These are phyloP conservation scores for Drosophila antonietae DNA, from an alignment of 2,888 invertebrate species.

Conservation along the genomic window DNA sequence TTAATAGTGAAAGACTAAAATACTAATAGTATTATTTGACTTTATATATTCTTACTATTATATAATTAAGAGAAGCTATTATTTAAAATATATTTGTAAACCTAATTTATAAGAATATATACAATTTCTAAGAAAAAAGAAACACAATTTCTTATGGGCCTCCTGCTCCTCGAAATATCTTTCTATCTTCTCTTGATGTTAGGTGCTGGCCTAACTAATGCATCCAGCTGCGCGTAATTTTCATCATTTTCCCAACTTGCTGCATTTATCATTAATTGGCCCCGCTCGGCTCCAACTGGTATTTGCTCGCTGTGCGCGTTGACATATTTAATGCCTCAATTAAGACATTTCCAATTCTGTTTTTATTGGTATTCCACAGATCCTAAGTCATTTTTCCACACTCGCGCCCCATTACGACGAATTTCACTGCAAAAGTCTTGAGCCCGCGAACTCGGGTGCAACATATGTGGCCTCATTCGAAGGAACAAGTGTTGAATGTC, in stretches of 20 bases:
- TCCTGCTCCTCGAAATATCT: background rate
- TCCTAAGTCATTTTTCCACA: slow-evolving; percentile 38
- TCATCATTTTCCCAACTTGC: slow-evolving; percentile 25
- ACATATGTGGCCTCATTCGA: slow-evolving; percentile 55
- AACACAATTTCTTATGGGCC: slow-evolving; percentile 3
- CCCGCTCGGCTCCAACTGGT: slow-evolving; percentile 20
- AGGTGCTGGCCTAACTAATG: slow-evolving; percentile 7
- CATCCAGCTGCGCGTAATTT: slow-evolving; percentile 39
- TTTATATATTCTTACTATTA: too few species aligned
- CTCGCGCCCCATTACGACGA: slow-evolving; percentile 13
- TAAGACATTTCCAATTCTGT: slow-evolving; percentile 57
- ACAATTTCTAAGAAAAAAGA: background rate
- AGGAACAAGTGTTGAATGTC: slow-evolving; percentile 29
- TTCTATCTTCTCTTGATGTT: slow-evolving; percentile 7
- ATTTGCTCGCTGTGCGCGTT: slow-evolving; percentile 19
- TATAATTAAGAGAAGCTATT: too few species aligned
- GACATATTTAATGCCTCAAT: slow-evolving; percentile 70
- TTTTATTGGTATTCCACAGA: slow-evolving; percentile 60
- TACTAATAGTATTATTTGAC: too few species aligned
- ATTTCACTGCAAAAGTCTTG: slow-evolving; percentile 12
- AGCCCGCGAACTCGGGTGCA: slow-evolving; percentile 2
- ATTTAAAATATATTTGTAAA: too few species aligned
- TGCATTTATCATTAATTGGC: slow-evolving; percentile 53
- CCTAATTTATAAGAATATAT: too few species aligned
- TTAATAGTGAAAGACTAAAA: background rate